Percentiles rank a stretch among this genome's conserved stretches.
Conservation (phyloP, 2,888 invertebrate species). For the Rugalucina vietnamica region DNA sequence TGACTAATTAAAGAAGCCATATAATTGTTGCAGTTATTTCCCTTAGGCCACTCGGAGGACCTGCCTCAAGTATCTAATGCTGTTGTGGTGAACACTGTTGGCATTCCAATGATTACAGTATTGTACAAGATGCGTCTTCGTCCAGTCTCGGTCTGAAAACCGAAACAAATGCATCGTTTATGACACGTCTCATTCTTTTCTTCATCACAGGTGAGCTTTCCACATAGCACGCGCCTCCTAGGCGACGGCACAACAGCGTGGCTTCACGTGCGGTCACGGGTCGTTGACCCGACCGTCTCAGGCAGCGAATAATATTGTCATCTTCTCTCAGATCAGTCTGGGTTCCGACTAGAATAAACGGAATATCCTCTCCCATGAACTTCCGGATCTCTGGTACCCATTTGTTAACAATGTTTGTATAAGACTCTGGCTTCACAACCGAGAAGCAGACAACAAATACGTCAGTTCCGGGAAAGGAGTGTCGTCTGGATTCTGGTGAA, state of each 20-base stretch:
- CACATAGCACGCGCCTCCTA: slow-evolving; percentile 74
- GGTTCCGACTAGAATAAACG: slow-evolving; percentile 74
- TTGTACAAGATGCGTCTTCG: slow-evolving; percentile 28
- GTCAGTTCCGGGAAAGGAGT: slow-evolving; percentile 70
- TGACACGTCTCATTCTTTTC: slow-evolving; percentile 69
- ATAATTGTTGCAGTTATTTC: not conserved
- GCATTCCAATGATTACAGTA: slow-evolving; percentile 39
- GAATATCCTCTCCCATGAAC: slow-evolving; percentile 69
- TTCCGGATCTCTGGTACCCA: slow-evolving; percentile 73
- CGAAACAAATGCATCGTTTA: slow-evolving; percentile 75
- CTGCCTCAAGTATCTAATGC: not conserved
- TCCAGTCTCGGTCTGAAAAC: slow-evolving; percentile 63
- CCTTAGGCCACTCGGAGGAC: not conserved
- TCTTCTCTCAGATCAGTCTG: slow-evolving; percentile 74
- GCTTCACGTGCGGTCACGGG: slow-evolving; percentile 68
- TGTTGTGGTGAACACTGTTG: not conserved
- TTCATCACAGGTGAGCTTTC: slow-evolving; percentile 75
- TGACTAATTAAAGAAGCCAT: too few species aligned
- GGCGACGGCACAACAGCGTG: slow-evolving; percentile 58
- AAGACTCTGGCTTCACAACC: slow-evolving; percentile 72
- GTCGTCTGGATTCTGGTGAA: slow-evolving; percentile 60
- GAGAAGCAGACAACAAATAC: slow-evolving; percentile 77
- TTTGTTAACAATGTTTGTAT: slow-evolving; percentile 67
- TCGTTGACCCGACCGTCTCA: slow-evolving; percentile 63
- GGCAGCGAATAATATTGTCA: slow-evolving; percentile 58